phyloP scores from a whole-genome alignment of 2,797 vertebrate species.

The Acomys russatus region DNA sequence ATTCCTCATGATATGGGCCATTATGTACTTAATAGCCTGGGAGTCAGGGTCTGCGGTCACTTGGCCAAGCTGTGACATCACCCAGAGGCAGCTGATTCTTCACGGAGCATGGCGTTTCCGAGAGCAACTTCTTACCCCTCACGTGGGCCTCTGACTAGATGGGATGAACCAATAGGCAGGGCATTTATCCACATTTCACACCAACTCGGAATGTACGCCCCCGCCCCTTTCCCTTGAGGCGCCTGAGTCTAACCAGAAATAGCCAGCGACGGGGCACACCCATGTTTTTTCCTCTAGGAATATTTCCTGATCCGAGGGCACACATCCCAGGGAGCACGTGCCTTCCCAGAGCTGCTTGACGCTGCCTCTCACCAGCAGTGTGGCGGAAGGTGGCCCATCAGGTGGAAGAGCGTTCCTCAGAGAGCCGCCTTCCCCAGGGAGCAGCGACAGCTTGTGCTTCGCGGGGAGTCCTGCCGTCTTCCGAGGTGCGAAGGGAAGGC shows the following conservation, averaged over 20 bases:
- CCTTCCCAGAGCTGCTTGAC: background rate
- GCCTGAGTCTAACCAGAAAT: background rate
- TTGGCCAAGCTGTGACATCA: background rate
- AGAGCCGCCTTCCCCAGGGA: conserved; percentile 84
- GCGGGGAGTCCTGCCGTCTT: conserved; percentile 87
- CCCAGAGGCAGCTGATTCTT: too few species aligned
- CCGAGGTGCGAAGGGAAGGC: conserved; percentile 90
- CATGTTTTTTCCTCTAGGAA: background rate
- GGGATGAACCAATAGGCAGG: background rate
- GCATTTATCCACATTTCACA: fast-evolving
- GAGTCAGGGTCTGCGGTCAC: background rate
- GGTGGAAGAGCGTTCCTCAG: conserved; percentile 79
- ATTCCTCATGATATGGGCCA: background rate
- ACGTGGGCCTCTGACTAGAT: too few species aligned
- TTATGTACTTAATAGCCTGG: background rate
- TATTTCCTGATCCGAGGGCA: background rate
- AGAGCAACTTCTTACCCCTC: background rate
- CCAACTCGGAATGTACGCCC: background rate
- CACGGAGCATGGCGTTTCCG: fast-evolving
- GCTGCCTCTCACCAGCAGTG: conserved; percentile 19
- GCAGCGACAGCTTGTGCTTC: conserved; percentile 88
- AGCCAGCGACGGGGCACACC: too few species aligned
- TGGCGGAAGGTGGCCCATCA: conserved; percentile 71
- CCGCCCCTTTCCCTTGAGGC: background rate
- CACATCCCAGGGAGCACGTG: background rate